phyloP scores from a whole-genome alignment of 2,888 invertebrate genomes.

The Melanotus villosus region DNA sequence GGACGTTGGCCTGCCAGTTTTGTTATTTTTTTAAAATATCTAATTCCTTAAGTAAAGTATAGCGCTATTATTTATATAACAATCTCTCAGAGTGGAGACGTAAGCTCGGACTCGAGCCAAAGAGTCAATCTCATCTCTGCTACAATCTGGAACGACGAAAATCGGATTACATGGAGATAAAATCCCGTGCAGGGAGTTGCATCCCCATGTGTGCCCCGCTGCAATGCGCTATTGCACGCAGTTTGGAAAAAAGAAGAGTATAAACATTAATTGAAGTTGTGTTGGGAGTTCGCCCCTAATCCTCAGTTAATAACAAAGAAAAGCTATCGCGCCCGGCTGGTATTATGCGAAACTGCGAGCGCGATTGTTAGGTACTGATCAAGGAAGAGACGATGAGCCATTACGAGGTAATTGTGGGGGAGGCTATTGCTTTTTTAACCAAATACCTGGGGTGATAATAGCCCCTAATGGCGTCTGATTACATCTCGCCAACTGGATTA shows the following conservation, averaged over 20 bases:
- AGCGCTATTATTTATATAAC: slow-evolving; percentile 16
- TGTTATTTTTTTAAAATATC: slow-evolving; percentile 11
- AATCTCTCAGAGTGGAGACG: slow-evolving; percentile 17
- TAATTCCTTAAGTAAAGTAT: slow-evolving; percentile 12
- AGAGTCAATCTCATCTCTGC: slow-evolving; percentile 48
- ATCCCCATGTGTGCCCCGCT: slow-evolving; percentile 35
- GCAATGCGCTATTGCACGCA: slow-evolving; percentile 39
- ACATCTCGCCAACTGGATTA: slow-evolving; percentile 65
- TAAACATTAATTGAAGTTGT: slow-evolving; percentile 57
- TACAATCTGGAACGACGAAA: slow-evolving; percentile 51
- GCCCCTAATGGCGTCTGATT: slow-evolving; percentile 61
- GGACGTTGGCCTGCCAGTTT: background rate
- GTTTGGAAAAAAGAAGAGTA: slow-evolving; percentile 49
- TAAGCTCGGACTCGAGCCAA: slow-evolving; percentile 29
- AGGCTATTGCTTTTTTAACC: slow-evolving; percentile 70
- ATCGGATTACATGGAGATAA: slow-evolving; percentile 51
- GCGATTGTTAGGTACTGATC: slow-evolving; percentile 68
- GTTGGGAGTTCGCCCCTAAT: slow-evolving; percentile 51
- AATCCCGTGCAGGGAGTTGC: slow-evolving; percentile 39
- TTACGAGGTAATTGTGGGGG: slow-evolving; percentile 68
- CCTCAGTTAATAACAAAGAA: slow-evolving; percentile 56
- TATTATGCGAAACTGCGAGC: slow-evolving; percentile 56
- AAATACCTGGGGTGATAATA: slow-evolving; percentile 69
- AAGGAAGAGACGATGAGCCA: slow-evolving; percentile 66
- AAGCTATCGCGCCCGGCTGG: slow-evolving; percentile 48